Percentiles rank a stretch among this genome's conserved stretches.
phyloP scores from a whole-genome alignment of 2,113 vertebrate genomes.

The Mustela nigripes region DNA sequence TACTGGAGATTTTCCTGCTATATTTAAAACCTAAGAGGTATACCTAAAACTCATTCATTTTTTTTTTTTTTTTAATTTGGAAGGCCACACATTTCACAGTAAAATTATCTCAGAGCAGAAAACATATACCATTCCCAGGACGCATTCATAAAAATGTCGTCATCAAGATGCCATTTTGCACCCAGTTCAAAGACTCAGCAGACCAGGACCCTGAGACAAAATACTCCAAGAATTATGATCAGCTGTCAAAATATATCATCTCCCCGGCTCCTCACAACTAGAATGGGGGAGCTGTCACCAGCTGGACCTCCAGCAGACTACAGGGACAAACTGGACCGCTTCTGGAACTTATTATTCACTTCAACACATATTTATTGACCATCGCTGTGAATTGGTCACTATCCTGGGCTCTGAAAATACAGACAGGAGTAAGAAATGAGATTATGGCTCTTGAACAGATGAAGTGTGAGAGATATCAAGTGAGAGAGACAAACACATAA shows the following conservation, averaged over 20 bases:
- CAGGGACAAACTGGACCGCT: constrained; percentile 33
- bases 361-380: not conserved
- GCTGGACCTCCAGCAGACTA: not conserved
- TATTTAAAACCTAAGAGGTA: not conserved
- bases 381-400: not conserved
- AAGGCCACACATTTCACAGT: constrained; percentile 35
- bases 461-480: not conserved
- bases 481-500: not conserved
- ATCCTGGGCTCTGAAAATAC: constrained; percentile 1
- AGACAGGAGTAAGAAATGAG: not conserved
- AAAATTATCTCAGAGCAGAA: constrained; percentile 41
- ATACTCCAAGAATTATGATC: constrained; percentile 60
- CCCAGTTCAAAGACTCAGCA: constrained; percentile 42
- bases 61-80: constrained; percentile 44
- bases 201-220: constrained; percentile 31
- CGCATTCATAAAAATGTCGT: not conserved
- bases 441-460: not conserved
- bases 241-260: constrained; percentile 62
- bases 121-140: constrained; percentile 10
- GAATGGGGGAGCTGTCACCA: constrained; percentile 3
- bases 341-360: constrained; percentile 45
- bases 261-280: constrained; percentile 29
- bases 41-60: not conserved
- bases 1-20: not conserved
- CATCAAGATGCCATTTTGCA: constrained; percentile 45